Conservation (phyloP, 2,797 vertebrate species). For the Hipposideros larvatus region DNA sequence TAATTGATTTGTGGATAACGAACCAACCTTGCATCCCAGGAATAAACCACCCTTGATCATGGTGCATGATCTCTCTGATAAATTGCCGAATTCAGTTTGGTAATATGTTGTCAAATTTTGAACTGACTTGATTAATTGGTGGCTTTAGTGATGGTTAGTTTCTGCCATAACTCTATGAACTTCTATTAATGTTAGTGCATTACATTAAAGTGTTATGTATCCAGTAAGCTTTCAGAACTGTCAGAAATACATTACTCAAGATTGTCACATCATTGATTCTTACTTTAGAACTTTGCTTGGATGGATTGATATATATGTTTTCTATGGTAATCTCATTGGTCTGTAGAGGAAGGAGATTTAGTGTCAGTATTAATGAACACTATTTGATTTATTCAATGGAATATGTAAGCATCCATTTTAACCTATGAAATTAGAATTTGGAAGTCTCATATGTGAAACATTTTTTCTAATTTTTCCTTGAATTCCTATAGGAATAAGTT, state of each 20-base stretch:
- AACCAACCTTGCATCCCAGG: no score
- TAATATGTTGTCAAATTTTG: conserved; percentile 70
- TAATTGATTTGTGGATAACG: no score
- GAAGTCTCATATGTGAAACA: neutral
- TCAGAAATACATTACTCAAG: conserved; percentile 86
- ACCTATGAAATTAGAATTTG: conserved; percentile 40
- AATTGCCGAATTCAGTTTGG: no score
- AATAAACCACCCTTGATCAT: no score
- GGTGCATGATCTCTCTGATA: no score
- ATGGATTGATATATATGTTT: conserved; percentile 81
- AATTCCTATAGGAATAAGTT: neutral
- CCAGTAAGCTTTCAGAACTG: conserved; percentile 86
- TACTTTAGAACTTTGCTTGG: conserved; percentile 58
- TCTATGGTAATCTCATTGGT: conserved; percentile 62
- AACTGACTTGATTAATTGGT: conserved; percentile 87
- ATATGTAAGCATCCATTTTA: conserved; percentile 27
- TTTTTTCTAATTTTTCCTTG: conserved; percentile 19
- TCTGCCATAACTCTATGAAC: conserved; percentile 85
- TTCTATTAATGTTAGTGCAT: conserved; percentile 86
- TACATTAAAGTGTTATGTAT: conserved; percentile 86
- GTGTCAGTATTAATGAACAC: conserved; percentile 15
- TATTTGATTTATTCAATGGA: conserved; percentile 60
- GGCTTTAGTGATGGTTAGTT: conserved; percentile 83
- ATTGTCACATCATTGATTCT: conserved; percentile 65
- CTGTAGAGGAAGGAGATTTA: conserved; percentile 74